Evolutionary conservation across 2,797 vertebrate genomes (phyloP), one percentile per base, ranked within the genome.

Genomic region (Poeciliopsis paucimaculata): DNA sequence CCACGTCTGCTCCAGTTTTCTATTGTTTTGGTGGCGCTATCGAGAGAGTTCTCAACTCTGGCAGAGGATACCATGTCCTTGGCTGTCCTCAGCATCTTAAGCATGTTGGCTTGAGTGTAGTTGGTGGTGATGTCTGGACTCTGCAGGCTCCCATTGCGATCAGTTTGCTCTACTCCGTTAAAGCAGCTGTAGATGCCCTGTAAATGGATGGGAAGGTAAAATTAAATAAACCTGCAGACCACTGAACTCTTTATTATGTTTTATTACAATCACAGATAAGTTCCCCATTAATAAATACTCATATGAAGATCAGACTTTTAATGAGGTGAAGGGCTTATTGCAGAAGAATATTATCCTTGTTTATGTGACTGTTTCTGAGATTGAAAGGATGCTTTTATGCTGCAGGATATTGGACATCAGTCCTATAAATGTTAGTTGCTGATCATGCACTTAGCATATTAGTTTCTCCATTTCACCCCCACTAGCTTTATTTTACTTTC

Each of bases 181-280:
- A 98, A 99, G 94, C 98, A 99, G 95, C 98, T 99, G 94, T 99
- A 99, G 92, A 99, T 99, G 55, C 98, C 98, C 98, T 99, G 93
- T 15, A 87, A 0, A 15, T 43, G 88, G 13, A 85, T 0, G 0
- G 1, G 31, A 41, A 5, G 45, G 36, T 26, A 0, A 36, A 15
- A 79, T 79, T 31, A 85, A 72, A 51, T 46, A 13, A 77, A 78
- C 31, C n/a, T 15, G 2, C 16, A 68, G 36, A 47, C 49, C 34
- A 3, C 11, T 47, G 15, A 83, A 41, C 41, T 51, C 6, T 34
- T 39, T 1, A 2, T 84, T 12, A 13, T n/a, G 39, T 77, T 73
- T 60, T 5, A 1, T 55, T 12, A 8, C 13, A 55, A 13, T 62
- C 16, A n/a, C 20, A 26, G 55, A 46, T 51, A 70, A 73, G 73